phyloP scores from a whole-genome alignment of 1,140 invertebrate genomes.

The Venturia canescens region DNA sequence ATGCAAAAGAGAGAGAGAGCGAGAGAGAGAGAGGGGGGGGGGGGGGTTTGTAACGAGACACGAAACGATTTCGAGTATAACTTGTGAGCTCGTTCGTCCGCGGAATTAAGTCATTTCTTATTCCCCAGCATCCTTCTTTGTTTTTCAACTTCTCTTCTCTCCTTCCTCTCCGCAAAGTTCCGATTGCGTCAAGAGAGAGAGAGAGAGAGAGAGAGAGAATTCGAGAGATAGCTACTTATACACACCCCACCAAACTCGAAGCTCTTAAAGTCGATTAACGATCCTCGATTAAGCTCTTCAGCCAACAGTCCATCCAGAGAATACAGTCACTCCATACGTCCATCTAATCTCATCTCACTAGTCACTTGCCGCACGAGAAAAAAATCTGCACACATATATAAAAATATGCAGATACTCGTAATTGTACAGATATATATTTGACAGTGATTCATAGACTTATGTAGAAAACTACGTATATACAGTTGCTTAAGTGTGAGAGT shows the following conservation, averaged over 20 bases:
- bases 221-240: slow-evolving; percentile 12
- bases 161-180: slow-evolving; percentile 10
- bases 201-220: slow-evolving; percentile 18
- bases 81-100: slow-evolving; percentile 53
- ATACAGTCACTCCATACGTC: background rate
- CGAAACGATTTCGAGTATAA: slow-evolving; percentile 30
- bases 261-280: slow-evolving; percentile 50
- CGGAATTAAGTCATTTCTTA: slow-evolving; percentile 44
- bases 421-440: too few species aligned
- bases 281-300: slow-evolving; percentile 45
- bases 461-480: too few species aligned
- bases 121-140: background rate
- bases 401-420: too few species aligned
- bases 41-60: slow-evolving; percentile 49
- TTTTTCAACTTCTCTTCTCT: background rate
- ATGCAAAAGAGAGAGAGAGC: background rate
- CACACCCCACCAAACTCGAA: slow-evolving; percentile 6
- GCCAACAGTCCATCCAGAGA: slow-evolving; percentile 12
- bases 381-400: background rate
- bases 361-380: background rate
- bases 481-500: slow-evolving; percentile 2
- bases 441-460: too few species aligned
- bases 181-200: background rate
- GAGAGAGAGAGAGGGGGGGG: slow-evolving; percentile 20
- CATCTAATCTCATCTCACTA: slow-evolving; percentile 12